Evolutionary conservation across 2,113 vertebrate species (phyloP).

Genomic region (Ornithorhynchus anatinus): DNA sequence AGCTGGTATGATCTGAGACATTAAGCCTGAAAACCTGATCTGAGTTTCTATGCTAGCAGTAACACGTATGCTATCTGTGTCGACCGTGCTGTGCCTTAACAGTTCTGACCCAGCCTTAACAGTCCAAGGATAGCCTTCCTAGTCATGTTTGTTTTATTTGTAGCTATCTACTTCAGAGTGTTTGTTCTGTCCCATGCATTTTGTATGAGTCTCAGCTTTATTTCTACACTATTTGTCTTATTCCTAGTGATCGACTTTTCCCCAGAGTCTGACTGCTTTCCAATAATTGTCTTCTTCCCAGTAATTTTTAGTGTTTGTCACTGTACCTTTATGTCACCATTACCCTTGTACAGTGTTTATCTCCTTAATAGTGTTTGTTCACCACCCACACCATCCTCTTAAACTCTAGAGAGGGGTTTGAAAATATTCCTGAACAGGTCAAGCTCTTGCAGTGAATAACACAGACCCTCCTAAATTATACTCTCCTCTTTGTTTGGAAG

Average conservation of each 20-base stretch:
- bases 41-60: too few species aligned
- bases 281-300: not conserved
- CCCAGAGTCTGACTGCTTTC: not conserved
- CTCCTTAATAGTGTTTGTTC: not conserved
- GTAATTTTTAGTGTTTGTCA: not conserved
- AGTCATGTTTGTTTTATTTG: not conserved
- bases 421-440: not conserved
- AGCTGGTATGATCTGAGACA: too few species aligned
- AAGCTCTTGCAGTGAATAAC: not conserved
- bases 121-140: too few species aligned
- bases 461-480: not conserved
- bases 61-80: too few species aligned
- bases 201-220: not conserved
- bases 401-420: too few species aligned
- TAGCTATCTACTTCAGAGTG: not conserved
- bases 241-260: not conserved
- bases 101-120: too few species aligned
- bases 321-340: not conserved
- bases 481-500: not conserved
- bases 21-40: too few species aligned
- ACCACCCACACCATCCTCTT: not conserved
- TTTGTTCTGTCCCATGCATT: not conserved
- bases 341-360: not conserved
- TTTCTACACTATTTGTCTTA: not conserved
- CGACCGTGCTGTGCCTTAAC: too few species aligned